phyloP scores from a whole-genome alignment of 37 sponge, comb jelly and placozoan species.

The Beroe forskalii region DNA sequence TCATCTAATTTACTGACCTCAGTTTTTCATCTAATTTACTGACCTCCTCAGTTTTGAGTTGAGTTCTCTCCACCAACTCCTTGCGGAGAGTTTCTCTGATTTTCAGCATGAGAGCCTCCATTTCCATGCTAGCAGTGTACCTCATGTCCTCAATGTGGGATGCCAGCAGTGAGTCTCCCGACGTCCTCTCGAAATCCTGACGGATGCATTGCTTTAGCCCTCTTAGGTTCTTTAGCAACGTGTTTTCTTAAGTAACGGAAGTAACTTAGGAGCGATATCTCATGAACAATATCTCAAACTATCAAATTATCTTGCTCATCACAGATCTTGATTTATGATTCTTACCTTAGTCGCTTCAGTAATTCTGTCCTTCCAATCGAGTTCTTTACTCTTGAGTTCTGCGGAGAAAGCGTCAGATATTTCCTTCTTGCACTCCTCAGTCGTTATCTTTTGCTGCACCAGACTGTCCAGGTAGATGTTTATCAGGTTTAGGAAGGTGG shows the following conservation, averaged over 20 bases:
- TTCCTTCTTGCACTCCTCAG: neutral
- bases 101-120: neutral
- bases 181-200: neutral
- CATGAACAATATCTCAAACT: no score
- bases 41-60: conserved; percentile 32
- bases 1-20: no score
- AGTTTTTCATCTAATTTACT: no score
- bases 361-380: neutral
- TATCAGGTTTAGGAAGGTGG: conserved; percentile 31
- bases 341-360: neutral
- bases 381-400: neutral
- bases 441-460: conserved; percentile 20
- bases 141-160: neutral
- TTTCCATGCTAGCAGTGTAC: conserved; percentile 1
- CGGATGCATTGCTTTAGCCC: no score
- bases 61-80: neutral
- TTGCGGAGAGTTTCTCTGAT: neutral
- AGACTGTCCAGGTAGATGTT: conserved; percentile 58
- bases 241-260: no score
- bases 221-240: no score
- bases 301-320: no score
- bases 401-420: neutral
- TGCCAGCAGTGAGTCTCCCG: neutral
- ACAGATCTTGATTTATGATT: no score
- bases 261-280: no score